Evolutionary conservation across 2,797 vertebrate genomes (phyloP).

Genomic region (Loris lydekkerianus): DNA sequence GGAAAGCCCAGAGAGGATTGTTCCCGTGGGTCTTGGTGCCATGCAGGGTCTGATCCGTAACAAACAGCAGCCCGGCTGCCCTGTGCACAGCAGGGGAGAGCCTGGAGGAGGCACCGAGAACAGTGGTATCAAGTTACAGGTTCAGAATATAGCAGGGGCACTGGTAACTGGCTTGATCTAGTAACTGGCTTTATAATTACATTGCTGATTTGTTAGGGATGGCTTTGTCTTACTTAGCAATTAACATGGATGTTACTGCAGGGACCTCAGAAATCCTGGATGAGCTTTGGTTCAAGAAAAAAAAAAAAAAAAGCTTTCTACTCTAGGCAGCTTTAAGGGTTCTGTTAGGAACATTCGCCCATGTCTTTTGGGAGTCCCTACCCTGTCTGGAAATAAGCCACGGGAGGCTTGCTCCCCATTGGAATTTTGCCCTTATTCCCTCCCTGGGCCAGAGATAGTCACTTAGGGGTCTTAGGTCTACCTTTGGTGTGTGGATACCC

Average conservation of each 20-base stretch:
- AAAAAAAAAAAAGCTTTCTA: not conserved
- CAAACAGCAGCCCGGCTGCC: conserved; percentile 84
- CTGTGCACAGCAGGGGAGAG: conserved; percentile 90
- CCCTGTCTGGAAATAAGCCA: not conserved
- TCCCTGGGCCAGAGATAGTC: not conserved
- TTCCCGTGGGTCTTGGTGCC: conserved; percentile 71
- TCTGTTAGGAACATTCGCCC: not conserved
- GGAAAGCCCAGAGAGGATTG: conserved; percentile 77
- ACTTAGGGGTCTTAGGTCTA: not conserved
- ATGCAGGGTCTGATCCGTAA: conserved; percentile 83
- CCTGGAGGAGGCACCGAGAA: conserved; percentile 90
- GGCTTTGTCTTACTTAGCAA: conserved; percentile 89
- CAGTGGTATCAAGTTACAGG: conserved; percentile 96
- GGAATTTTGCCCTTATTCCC: conserved; percentile 40
- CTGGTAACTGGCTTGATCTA: conserved; percentile 86
- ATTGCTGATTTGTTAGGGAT: conserved; percentile 88
- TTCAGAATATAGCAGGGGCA: conserved; percentile 94
- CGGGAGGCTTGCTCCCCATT: not conserved
- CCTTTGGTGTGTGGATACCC: not conserved
- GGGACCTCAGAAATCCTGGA: conserved; percentile 77
- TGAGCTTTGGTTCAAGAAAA: not conserved
- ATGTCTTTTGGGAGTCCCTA: conserved; percentile 6
- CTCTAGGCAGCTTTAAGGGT: conserved; percentile 5
- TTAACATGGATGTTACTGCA: conserved; percentile 85
- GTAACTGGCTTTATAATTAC: conserved; percentile 90